Evolutionary conservation across 2,888 invertebrate species (phyloP), one percentile per base, ranked within the genome.

Genomic region (Stictocephala bisonia): DNA sequence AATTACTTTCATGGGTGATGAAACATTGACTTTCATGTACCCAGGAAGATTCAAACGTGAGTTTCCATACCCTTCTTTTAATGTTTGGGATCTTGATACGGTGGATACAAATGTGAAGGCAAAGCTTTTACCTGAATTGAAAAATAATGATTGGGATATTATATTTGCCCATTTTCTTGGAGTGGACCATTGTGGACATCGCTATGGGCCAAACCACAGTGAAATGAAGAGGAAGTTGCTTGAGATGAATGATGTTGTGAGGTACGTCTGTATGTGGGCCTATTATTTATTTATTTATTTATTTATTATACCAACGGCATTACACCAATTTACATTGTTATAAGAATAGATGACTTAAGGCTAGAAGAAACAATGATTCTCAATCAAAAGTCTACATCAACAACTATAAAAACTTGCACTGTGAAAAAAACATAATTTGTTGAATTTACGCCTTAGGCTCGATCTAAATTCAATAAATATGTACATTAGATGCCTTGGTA

Each of bases 111-210:
- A 94, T 81, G 89, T 94, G 3, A 85, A 86, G 74, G 82, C 85
- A 29, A 85, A 89, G 80, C 83, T 93, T 56, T 85, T 85, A 73
- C 83, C 85, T 4, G 90, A 91, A 83, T 80, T 92, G 66, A 81
- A 84, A 58, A 83, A 83, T 64, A 84, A 86, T 41, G 95, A 97
- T 82, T 98, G 96, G 96, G 89, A 92, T 80, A 85, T 99, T 0
- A 83, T 99, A 1, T 89, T 99, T 69, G 96, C 94, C 0, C 99
- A 99, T 84, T 95, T 96, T 81, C 87, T 99, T 60, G 99, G 99
- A 0, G 94, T 99, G 6, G 99, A 99, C 85, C 99, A 99, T 84
- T 97, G 97, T 80, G 99, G 99, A 0, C 99, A 99, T 84, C 90
- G 94, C 77, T 95, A 94, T 84, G 98, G 99, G 0, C 95, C 96